A percentile compares a stretch with the other conserved stretches of the same genome.
These are phyloP conservation scores for Eospalax fontanierii DNA, from an alignment of 2,797 vertebrate species.

Conservation along the genomic window DNA sequence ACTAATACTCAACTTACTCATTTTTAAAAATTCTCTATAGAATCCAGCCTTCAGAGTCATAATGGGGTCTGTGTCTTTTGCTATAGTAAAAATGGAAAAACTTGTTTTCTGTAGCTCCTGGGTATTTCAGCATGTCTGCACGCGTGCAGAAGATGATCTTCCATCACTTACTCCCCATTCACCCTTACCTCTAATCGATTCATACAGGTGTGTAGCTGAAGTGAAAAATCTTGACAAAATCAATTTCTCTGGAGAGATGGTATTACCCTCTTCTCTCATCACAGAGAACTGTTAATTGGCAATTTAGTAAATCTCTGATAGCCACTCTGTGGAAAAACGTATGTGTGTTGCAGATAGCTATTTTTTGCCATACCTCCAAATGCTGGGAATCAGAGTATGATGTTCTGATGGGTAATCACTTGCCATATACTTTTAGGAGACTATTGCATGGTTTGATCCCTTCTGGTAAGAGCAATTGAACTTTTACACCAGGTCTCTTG, in stretches of 20 bases:
- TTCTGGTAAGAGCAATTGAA: not conserved
- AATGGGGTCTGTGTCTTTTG: slow-evolving; percentile 61
- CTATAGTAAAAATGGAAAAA: slow-evolving; percentile 56
- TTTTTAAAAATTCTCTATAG: slow-evolving; percentile 70
- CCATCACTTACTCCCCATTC: slow-evolving; percentile 33
- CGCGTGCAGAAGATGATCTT: slow-evolving; percentile 15
- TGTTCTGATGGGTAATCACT: not conserved
- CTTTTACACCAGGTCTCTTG: slow-evolving; percentile 59
- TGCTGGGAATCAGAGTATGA: not conserved
- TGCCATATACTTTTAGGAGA: slow-evolving; percentile 42
- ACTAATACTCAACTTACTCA: slow-evolving; percentile 60
- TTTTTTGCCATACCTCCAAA: slow-evolving; percentile 13
- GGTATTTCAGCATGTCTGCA: slow-evolving; percentile 36
- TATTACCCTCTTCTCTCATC: slow-evolving; percentile 7
- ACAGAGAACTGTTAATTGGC: slow-evolving; percentile 20
- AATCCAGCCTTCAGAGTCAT: slow-evolving; percentile 44
- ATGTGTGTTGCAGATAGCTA: not conserved
- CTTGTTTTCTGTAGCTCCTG: slow-evolving; percentile 12
- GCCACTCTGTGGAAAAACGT: not conserved
- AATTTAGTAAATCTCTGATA: slow-evolving; percentile 59
- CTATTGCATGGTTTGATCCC: not conserved
- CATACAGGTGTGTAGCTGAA: slow-evolving; percentile 56
- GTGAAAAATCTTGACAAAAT: slow-evolving; percentile 57
- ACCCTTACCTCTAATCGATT: slow-evolving; percentile 63
- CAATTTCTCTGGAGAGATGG: slow-evolving; percentile 43